Evolutionary conservation across 35 echinoderm and acorn worm species (phyloP), one percentile per base, ranked within the genome.

Genomic region (Eucidaris tribuloides): DNA sequence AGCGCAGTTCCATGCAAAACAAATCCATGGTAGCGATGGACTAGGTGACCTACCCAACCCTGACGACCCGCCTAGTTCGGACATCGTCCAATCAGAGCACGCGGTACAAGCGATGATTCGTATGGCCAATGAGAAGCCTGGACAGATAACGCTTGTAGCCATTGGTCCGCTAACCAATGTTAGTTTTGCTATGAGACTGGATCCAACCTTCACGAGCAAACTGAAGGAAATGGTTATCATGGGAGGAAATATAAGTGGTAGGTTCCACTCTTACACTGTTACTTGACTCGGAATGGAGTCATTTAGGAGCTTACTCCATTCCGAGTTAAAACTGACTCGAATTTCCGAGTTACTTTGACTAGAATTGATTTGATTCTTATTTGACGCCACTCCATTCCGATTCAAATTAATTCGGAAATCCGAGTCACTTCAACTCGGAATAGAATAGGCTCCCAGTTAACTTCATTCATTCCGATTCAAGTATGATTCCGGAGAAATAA

Each of bases 91-190:
- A 80, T 78, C 78, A 60, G 96, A 99, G 61, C 86, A 90, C 62
- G 90, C 91, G 5, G 90, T 93, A n/a, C 37, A 74, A 46, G 96
- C 90, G 3, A 64, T 99, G 32, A 46, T 99, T 19, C 79, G 87
- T 19, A 44, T 93, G 78, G 83, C 74, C n/a, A 93, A 93, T 35
- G 96, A 99, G 65, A 54, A 17, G 7, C 90, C 86, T 5, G 96
- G 96, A 22, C 38, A 99, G 33, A 86, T 99, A 45, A 99, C 87
- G 31, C 71, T 99, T n/a, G 77, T 90, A 31, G 90, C 96, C 38
- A 93, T 99, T 29, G 96, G 96, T 59, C 96, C 96, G 22, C 79
- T 99, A 19, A 99, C 96, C 72, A 99, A 99, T 57, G 76, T 99
- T 19, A 87, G 83, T 36, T 58, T 99, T 1, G 96, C 96, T 33